Conservation (phyloP, 2,113 vertebrate genomes). For the Cathartes aura region DNA sequence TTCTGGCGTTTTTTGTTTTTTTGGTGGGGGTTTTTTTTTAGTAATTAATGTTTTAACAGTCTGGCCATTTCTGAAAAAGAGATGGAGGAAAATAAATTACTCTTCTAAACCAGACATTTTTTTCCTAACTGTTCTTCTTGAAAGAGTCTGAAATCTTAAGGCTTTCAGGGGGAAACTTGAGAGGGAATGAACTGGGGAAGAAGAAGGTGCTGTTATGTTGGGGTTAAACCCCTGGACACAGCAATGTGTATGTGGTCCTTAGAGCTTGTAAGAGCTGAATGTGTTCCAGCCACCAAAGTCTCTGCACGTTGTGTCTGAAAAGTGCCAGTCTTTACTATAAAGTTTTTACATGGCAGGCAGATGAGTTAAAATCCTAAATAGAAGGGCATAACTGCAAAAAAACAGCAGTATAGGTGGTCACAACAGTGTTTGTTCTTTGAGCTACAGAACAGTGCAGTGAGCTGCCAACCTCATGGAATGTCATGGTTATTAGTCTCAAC, state of each 20-base stretch:
- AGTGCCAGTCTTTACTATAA: background rate
- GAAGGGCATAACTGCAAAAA: background rate
- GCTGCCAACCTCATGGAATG: background rate
- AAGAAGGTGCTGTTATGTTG: background rate
- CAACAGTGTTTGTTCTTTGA: background rate
- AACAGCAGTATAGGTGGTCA: background rate
- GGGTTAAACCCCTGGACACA: background rate
- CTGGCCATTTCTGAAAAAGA: slow-evolving; percentile 39
- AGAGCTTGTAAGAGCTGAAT: background rate
- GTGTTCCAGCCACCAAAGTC: background rate
- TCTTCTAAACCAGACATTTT: slow-evolving; percentile 42
- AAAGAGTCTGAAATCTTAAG: slow-evolving; percentile 10
- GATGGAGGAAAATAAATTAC: slow-evolving; percentile 27
- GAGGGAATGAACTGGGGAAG: background rate
- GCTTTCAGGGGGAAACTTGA: background rate
- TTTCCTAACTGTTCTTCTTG: slow-evolving; percentile 30
- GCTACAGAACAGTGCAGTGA: background rate
- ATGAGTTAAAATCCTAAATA: background rate
- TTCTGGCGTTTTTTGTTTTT: background rate
- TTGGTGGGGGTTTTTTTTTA: background rate
- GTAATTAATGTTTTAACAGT: slow-evolving; percentile 42
- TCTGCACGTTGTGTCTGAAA: background rate
- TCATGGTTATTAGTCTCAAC: background rate
- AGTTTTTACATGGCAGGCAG: background rate
- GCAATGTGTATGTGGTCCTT: background rate